Percentiles rank a stretch among this genome's conserved stretches.
Conservation (phyloP, 2,888 invertebrate genomes). For the Marasmarcha lunaedactyla region DNA sequence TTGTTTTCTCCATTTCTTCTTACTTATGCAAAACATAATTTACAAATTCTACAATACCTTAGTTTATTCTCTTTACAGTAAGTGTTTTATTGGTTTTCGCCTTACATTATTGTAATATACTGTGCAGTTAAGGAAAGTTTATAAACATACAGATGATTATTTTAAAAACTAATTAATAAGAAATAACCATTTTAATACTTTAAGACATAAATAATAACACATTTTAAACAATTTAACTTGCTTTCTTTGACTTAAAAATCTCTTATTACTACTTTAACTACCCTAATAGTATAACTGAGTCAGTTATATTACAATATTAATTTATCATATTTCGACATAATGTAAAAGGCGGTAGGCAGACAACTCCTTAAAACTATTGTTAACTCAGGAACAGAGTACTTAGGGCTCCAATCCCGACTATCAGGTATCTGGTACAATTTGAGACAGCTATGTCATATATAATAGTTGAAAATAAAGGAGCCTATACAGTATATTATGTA, state of each 20-base stretch:
- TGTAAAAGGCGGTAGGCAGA: conserved; percentile 70
- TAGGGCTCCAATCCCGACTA: background rate
- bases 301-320: conserved; percentile 60
- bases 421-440: too few species aligned
- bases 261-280: conserved; percentile 65
- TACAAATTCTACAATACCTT: conserved; percentile 3
- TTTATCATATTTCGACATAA: conserved; percentile 64
- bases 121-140: conserved; percentile 20
- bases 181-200: conserved; percentile 71
- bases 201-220: conserved; percentile 72
- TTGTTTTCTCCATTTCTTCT: background rate
- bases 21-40: conserved; percentile 3
- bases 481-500: too few species aligned
- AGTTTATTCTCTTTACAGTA: conserved; percentile 5
- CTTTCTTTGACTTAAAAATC: conserved; percentile 68
- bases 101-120: conserved; percentile 22
- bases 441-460: too few species aligned
- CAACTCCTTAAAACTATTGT: conserved; percentile 59
- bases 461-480: too few species aligned
- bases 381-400: conserved; percentile 63
- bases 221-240: conserved; percentile 71
- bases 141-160: conserved; percentile 55
- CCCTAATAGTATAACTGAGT: conserved; percentile 68
- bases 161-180: conserved; percentile 70
- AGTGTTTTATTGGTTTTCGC: conserved; percentile 55